Conservation (phyloP, 2,888 invertebrate species). For the Apocheima hispidaria region DNA sequence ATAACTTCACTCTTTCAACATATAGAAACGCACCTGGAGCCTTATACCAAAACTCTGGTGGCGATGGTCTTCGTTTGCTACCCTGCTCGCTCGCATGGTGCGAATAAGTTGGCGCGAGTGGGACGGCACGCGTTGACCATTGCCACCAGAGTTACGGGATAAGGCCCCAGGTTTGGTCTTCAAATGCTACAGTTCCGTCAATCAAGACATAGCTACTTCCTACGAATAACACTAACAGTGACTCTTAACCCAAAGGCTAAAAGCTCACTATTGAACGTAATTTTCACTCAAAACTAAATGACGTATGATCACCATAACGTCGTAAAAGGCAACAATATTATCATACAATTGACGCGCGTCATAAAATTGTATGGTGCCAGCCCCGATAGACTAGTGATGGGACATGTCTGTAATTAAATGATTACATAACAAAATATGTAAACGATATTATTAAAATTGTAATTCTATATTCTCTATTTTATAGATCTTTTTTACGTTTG, state of each 20-base stretch:
- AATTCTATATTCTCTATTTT: too few relatives aligned
- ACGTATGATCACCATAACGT: conserved; percentile 74
- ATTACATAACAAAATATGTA: too few relatives aligned
- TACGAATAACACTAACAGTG: conserved; percentile 31
- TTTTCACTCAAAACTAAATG: conserved; percentile 50
- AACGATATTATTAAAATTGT: too few relatives aligned
- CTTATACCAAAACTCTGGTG: too few relatives aligned
- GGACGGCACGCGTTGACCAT: too few relatives aligned
- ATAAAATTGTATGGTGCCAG: conserved; percentile 49
- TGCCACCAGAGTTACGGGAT: too few relatives aligned
- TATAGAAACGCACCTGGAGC: conserved; percentile 6
- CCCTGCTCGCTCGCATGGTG: too few relatives aligned
- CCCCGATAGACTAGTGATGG: conserved; percentile 50
- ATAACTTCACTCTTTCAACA: conserved; percentile 14
- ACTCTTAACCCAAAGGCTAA: conserved; percentile 40
- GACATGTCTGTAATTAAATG: conserved; percentile 10
- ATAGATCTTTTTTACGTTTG: too few relatives aligned
- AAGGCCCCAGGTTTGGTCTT: conserved; percentile 28
- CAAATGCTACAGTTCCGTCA: conserved; percentile 32
- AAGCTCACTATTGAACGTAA: conserved; percentile 40
- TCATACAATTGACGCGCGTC: conserved; percentile 79
- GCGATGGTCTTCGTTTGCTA: too few relatives aligned
- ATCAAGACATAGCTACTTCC: conserved; percentile 23
- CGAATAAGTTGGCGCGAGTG: too few relatives aligned
- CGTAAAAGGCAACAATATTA: conserved; percentile 76